These are phyloP conservation scores for Salvator merianae DNA, from an alignment of 2,113 vertebrate genomes.

Conservation along the genomic window DNA sequence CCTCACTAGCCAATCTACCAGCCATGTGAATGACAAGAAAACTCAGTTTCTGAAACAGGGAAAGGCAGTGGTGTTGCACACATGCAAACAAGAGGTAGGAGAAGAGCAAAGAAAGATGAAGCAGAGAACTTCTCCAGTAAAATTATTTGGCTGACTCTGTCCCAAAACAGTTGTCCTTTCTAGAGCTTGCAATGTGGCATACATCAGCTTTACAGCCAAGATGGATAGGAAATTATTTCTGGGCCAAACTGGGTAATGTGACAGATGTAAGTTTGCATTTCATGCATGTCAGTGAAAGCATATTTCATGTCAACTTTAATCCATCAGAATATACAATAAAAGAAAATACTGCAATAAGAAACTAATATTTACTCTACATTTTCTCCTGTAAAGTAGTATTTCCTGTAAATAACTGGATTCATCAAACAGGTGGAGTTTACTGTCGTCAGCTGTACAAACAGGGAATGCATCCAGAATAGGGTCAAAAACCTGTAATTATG, in stretches of 20 bases:
- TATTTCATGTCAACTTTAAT: neutral
- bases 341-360: slow-evolving; percentile 6
- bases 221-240: neutral
- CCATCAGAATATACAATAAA: neutral
- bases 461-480: neutral
- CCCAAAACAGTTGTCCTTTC: neutral
- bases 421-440: neutral
- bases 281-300: neutral
- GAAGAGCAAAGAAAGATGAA: neutral
- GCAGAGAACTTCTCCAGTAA: too few species aligned
- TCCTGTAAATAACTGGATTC: slow-evolving; percentile 1
- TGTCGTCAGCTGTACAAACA: neutral
- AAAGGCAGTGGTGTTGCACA: neutral
- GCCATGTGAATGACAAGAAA: neutral
- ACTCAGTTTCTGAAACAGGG: neutral
- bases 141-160: too few species aligned
- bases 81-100: neutral
- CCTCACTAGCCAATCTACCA: too few species aligned
- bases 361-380: neutral
- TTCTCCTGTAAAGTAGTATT: neutral
- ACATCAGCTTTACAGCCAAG: neutral
- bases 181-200: neutral
- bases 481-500: too few species aligned
- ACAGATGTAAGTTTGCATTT: neutral
- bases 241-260: neutral